These are phyloP conservation scores for Gymnocypris eckloni DNA, from an alignment of 2,797 vertebrate genomes.

Conservation along the genomic window DNA sequence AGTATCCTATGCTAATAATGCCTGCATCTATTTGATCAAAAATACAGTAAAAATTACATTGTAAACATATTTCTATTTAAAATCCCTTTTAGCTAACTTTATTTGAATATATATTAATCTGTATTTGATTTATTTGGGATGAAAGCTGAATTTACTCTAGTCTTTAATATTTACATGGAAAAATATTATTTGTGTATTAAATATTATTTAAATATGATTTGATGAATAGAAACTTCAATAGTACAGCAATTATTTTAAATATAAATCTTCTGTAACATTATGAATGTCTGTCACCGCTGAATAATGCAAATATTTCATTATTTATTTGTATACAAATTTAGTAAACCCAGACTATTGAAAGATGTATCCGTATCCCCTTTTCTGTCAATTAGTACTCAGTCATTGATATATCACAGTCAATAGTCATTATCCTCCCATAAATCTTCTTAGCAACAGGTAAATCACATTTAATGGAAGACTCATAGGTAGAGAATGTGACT, in stretches of 20 bases:
- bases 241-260: not conserved
- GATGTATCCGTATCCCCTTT: not conserved
- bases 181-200: too few species aligned
- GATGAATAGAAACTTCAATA: not conserved
- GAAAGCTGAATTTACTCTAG: not conserved
- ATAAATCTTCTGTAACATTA: not conserved
- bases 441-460: constrained; percentile 11
- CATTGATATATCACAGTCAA: not conserved
- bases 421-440: not conserved
- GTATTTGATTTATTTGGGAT: not conserved
- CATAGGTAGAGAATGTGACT: not conserved
- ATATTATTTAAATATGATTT: too few species aligned
- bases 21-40: not conserved
- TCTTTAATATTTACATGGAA: not conserved
- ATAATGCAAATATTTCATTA: not conserved
- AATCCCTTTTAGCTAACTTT: not conserved
- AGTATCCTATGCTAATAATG: not conserved
- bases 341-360: not conserved
- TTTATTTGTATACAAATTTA: too few species aligned
- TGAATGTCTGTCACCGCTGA: not conserved
- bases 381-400: not conserved
- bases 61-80: not conserved
- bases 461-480: constrained; percentile 14
- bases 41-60: not conserved
- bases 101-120: not conserved